Percentiles rank a stretch among this genome's conserved stretches.
phyloP scores from a whole-genome alignment of 1,140 invertebrate genomes.

The Camponotus pennsylvanicus region DNA sequence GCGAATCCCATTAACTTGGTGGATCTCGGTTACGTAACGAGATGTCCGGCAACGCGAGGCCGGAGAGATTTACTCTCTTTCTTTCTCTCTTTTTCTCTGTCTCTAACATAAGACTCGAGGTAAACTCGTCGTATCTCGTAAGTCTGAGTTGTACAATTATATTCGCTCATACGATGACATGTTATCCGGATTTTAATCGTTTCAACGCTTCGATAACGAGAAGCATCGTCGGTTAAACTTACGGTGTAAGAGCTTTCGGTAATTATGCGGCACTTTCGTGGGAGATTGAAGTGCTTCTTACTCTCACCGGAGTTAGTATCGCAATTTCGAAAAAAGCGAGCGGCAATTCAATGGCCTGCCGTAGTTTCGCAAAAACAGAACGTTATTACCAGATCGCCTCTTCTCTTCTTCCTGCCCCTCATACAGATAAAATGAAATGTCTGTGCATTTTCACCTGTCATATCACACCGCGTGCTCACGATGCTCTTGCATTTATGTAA shows the following conservation, averaged over 20 bases:
- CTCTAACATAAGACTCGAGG: neutral
- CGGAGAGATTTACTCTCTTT: neutral
- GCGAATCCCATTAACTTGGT: slow-evolving; percentile 6
- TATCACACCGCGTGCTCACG: slow-evolving; percentile 7
- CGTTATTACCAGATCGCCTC: slow-evolving; percentile 12
- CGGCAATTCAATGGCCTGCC: slow-evolving; percentile 12
- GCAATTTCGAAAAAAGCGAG: slow-evolving; percentile 13
- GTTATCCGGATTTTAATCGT: slow-evolving; percentile 17
- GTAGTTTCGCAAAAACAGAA: slow-evolving; percentile 8
- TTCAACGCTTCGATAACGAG: slow-evolving; percentile 1
- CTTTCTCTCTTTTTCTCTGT: neutral
- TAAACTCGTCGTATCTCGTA: neutral
- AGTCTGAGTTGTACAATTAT: slow-evolving; percentile 20
- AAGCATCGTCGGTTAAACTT: neutral
- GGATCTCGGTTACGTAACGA: slow-evolving; percentile 15
- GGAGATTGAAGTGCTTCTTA: slow-evolving; percentile 3
- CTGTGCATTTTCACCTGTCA: slow-evolving; percentile 23
- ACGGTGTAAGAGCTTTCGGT: neutral
- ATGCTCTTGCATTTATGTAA: slow-evolving; percentile 21
- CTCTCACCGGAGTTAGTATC: neutral
- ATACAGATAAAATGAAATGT: slow-evolving; percentile 16
- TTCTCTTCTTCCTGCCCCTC: neutral
- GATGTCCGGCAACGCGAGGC: neutral
- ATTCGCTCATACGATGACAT: neutral
- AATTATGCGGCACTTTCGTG: neutral